phyloP scores from a whole-genome alignment of 2,113 vertebrate genomes.

The Ciconia maguari region DNA sequence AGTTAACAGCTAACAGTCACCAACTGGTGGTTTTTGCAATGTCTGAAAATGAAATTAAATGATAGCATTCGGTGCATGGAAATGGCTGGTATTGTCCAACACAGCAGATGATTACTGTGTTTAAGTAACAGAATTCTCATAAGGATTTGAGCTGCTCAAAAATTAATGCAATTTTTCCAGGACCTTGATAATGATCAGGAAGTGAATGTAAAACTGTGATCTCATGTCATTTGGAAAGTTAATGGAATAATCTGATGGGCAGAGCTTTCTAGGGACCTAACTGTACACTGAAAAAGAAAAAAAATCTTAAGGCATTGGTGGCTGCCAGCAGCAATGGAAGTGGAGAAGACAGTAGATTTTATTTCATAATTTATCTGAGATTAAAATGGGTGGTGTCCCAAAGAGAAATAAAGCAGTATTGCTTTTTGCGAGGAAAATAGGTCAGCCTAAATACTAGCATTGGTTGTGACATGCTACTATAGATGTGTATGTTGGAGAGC shows the following conservation, averaged over 20 bases:
- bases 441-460: background rate
- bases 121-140: background rate
- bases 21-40: slow-evolving; percentile 4
- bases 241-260: slow-evolving; percentile 25
- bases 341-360: background rate
- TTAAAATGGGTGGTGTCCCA: background rate
- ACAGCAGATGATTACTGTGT: background rate
- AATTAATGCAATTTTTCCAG: background rate
- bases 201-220: slow-evolving; percentile 15
- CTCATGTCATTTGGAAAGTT: slow-evolving; percentile 26
- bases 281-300: background rate
- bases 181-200: slow-evolving; percentile 14
- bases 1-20: slow-evolving; percentile 45
- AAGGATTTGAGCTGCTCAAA: background rate
- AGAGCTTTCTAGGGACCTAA: background rate
- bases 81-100: background rate
- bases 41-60: slow-evolving; percentile 36
- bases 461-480: background rate
- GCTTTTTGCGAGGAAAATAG: background rate
- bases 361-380: background rate
- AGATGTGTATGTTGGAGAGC: background rate
- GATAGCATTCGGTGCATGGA: background rate
- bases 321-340: background rate
- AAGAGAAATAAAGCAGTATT: background rate
- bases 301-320: background rate